Conservation (phyloP, 2,888 invertebrate species). For the Drosophila merina region DNA sequence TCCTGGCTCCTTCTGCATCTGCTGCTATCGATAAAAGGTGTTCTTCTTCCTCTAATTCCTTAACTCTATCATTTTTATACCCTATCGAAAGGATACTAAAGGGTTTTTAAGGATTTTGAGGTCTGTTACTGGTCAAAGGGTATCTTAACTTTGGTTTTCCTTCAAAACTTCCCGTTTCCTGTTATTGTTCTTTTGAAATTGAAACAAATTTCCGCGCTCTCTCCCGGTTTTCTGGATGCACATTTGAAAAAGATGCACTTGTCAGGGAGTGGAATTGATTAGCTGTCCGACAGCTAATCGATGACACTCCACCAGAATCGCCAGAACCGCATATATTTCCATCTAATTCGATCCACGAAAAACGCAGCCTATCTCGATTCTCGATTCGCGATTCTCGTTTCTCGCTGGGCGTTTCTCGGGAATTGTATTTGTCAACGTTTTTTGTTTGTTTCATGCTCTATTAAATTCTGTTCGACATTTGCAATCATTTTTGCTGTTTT, state of each 20-base stretch:
- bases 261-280: conserved; percentile 69
- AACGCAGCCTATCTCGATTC: background rate
- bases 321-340: conserved; percentile 35
- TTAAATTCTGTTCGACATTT: conserved; percentile 47
- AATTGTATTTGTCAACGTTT: conserved; percentile 34
- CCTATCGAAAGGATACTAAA: no score
- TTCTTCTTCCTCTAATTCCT: background rate
- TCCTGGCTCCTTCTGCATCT: conserved; percentile 49
- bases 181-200: conserved; percentile 3
- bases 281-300: conserved; percentile 79
- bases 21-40: conserved; percentile 50
- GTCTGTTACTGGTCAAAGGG: background rate
- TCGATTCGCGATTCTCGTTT: no score
- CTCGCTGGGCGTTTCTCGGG: conserved; percentile 2
- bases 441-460: conserved; percentile 47
- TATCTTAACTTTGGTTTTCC: background rate
- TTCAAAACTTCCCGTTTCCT: background rate
- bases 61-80: conserved; percentile 1
- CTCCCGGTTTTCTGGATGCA: conserved; percentile 8
- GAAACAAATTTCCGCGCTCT: background rate
- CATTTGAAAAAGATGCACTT: conserved; percentile 69
- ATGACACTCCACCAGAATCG: conserved; percentile 56
- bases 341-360: conserved; percentile 13
- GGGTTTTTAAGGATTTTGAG: no score
- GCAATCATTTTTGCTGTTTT: conserved; percentile 23